phyloP scores from a whole-genome alignment of 1,140 invertebrate species.

The Hycleus cichorii region DNA sequence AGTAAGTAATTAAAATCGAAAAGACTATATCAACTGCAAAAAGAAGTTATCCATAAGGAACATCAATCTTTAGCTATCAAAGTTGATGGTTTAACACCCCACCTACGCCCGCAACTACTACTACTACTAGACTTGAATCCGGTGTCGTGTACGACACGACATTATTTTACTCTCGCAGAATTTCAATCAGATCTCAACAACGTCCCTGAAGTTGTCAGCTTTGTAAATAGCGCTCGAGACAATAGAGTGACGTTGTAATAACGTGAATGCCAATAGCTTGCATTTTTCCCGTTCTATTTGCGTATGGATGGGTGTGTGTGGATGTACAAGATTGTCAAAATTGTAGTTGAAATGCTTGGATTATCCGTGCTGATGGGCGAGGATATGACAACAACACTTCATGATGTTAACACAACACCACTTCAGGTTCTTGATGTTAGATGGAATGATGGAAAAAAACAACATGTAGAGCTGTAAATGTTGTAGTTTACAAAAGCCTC shows the following conservation, averaged over 20 bases:
- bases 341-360: background rate
- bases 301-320: background rate
- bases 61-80: conserved; percentile 38
- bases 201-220: conserved; percentile 29
- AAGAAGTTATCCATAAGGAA: conserved; percentile 21
- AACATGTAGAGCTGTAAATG: too few species aligned
- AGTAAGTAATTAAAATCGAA: conserved; percentile 10
- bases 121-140: conserved; percentile 17
- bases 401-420: background rate
- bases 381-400: background rate
- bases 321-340: background rate
- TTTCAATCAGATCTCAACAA: conserved; percentile 32
- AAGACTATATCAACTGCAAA: too few species aligned
- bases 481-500: too few species aligned
- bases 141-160: conserved; percentile 28
- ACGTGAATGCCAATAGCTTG: conserved; percentile 4
- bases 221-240: conserved; percentile 21
- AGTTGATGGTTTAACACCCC: conserved; percentile 24
- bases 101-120: conserved; percentile 2
- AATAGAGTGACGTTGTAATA: conserved; percentile 6
- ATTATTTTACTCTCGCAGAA: conserved; percentile 34
- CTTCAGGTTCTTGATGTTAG: too few species aligned
- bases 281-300: background rate
- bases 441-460: too few species aligned
- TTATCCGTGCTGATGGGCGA: background rate